phyloP scores from a whole-genome alignment of 1,140 invertebrate species.

The Rhagoletis zephyria region DNA sequence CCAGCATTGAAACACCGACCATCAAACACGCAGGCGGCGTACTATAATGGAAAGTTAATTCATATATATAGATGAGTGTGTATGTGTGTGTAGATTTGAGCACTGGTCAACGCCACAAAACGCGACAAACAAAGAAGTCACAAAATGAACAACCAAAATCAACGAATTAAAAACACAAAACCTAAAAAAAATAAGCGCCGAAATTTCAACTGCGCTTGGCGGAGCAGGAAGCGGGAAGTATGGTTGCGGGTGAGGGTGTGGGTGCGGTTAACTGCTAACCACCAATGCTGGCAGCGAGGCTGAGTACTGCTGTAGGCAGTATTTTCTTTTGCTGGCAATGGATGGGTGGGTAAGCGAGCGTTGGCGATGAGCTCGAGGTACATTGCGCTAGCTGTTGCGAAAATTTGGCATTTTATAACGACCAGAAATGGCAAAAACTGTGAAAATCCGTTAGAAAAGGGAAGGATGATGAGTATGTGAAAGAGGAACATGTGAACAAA shows the following conservation, averaged over 20 bases:
- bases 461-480: neutral
- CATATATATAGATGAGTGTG: neutral
- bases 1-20: neutral
- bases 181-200: constrained; percentile 30
- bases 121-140: constrained; percentile 51
- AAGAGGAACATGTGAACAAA: neutral
- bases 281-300: neutral
- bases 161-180: constrained; percentile 50
- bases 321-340: neutral
- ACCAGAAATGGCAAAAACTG: constrained; percentile 17
- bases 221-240: neutral
- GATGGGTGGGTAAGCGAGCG: neutral
- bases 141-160: constrained; percentile 48
- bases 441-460: neutral
- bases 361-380: neutral
- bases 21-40: neutral
- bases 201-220: neutral
- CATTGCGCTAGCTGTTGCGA: neutral
- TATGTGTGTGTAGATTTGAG: neutral
- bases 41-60: constrained; percentile 19
- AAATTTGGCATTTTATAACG: constrained; percentile 50
- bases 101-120: constrained; percentile 23
- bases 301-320: constrained; percentile 34
- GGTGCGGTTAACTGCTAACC: constrained; percentile 6
- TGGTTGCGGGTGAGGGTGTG: neutral